A percentile compares a stretch with the other conserved stretches of the same genome.
Conservation (phyloP, 2,113 vertebrate species). For the Carlito syrichta region DNA sequence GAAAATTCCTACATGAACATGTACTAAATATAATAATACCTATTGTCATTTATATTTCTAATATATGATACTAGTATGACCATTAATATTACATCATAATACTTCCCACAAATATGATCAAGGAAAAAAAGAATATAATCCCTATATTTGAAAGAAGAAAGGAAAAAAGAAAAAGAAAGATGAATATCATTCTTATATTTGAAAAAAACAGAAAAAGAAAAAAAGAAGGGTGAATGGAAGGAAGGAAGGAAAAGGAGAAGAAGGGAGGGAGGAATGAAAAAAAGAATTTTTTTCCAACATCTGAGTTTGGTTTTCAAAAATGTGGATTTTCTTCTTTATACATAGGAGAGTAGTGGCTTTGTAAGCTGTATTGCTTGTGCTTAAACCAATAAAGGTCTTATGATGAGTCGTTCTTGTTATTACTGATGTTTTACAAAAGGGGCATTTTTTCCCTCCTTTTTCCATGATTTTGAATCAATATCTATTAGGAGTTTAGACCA, state of each 20-base stretch:
- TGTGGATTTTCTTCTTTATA: slow-evolving; percentile 7
- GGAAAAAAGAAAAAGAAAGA: too few species aligned
- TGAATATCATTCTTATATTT: too few species aligned
- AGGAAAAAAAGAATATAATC: background rate
- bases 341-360: background rate
- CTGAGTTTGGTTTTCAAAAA: background rate
- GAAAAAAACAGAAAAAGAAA: background rate
- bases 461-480: background rate
- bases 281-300: background rate
- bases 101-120: background rate
- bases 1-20: background rate
- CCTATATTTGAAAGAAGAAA: background rate
- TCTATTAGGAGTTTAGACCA: background rate
- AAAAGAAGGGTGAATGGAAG: too few species aligned
- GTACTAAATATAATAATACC: background rate
- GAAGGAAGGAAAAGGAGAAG: background rate
- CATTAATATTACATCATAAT: too few species aligned
- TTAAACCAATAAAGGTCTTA: background rate
- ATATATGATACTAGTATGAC: background rate
- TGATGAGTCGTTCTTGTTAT: background rate
- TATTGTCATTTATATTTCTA: background rate
- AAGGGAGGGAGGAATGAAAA: background rate
- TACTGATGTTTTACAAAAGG: background rate
- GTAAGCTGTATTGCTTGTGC: background rate
- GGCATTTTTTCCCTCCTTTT: background rate